Base-by-base conservation (phyloP, 2,113 vertebrate genomes). In the Indicator maculatus region DNA sequence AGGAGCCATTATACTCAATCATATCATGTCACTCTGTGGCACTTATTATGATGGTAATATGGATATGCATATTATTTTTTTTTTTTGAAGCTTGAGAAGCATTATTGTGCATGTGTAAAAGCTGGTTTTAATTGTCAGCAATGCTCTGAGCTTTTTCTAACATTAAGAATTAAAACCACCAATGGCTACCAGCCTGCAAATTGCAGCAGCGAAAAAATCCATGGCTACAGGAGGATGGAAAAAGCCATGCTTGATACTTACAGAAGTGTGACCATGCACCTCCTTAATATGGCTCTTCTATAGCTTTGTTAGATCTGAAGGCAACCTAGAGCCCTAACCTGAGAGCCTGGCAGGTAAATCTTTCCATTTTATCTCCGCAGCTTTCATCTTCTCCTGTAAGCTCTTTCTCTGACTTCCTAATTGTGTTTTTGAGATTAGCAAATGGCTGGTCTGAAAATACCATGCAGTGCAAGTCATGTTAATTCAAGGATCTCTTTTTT, bases 1-100 rank as follows among this genome's bases (percentile, higher is more conserved):
- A 82, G 96, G 96, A 97, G 96, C 97, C 96, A 97, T 96, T 97
- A 97, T 94, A 88, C 96, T 95, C 97, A 97, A 97, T 97, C 97
- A 97, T 97, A 97, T 96, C 97, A 97, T 98, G 97, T 97, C 97
- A 97, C 85, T 98, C 97, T 96, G 87, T 93, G 90, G 90, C 86
- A 50, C 91, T 97, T 96, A 97, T 93, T 97, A 95, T 97, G 95
- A 97, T 98, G 97, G 88, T 97, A 97, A 96, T 96, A 97, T 96
- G 97, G 97, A 98, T 97, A 97, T 96, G 95, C 96, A 96, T 97
- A 98, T 97, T 96, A 96, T 96, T 90, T 93, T 93, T 87, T 96
- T 93, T 93, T 93, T 92, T 94, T 27, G 31, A 93, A 92, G 95
- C 94, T 73, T 87, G 94, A 97, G 93, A 95, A 96, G 75, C 11